A percentile compares a stretch with the other conserved stretches of the same genome.
Conservation (phyloP, 1,140 invertebrate genomes). For the Cyclargus thomasi region DNA sequence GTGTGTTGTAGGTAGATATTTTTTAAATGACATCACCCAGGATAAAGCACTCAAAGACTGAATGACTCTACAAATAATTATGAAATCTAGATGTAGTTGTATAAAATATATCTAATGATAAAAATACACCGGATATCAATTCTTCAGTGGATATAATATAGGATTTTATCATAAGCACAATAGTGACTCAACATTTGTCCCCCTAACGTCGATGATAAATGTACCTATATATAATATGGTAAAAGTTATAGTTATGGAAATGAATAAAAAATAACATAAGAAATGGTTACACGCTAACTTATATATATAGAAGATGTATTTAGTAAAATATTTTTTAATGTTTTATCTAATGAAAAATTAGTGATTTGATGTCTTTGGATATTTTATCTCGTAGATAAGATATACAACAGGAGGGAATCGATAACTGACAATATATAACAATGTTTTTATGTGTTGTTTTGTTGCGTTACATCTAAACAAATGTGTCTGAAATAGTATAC, state of each 20-base stretch:
- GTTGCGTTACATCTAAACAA: neutral
- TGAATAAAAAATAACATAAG: no score
- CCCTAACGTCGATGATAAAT: neutral
- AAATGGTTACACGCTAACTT: no score
- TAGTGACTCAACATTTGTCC: neutral
- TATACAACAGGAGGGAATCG: conserved; percentile 4
- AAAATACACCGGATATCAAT: neutral
- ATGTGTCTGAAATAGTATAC: neutral
- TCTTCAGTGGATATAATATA: neutral
- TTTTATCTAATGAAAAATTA: no score
- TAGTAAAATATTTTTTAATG: no score
- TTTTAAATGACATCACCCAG: neutral
- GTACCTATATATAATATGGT: no score
- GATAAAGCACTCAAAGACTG: neutral
- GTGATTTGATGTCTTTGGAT: neutral
- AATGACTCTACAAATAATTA: neutral
- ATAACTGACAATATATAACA: neutral
- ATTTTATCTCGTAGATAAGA: conserved; percentile 16
- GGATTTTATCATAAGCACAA: neutral
- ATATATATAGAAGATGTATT: no score
- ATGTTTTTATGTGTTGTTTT: neutral
- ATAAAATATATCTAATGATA: neutral
- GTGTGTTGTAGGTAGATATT: neutral
- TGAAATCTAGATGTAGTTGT: neutral
- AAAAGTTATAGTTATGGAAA: no score